Base-by-base conservation (phyloP, 2,113 vertebrate species). In the Microcebus ravelobensis region DNA sequence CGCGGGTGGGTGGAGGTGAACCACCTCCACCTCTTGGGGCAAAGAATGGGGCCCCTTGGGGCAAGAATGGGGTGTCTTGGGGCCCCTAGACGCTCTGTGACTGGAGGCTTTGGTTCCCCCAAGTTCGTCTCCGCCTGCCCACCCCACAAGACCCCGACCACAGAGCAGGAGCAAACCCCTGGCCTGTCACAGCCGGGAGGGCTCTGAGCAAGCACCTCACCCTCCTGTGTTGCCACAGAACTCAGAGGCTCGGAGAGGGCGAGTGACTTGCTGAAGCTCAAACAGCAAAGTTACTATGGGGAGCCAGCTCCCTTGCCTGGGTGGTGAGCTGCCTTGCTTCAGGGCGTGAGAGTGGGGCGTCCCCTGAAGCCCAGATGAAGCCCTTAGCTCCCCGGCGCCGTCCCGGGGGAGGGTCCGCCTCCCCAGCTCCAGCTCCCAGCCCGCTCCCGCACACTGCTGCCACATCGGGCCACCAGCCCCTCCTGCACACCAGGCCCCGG, bases 81-180 rank as follows among this genome's bases (percentile, higher is more conserved):
- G 45, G 93, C 96, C 91, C 96, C 92, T 63, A 96, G 96, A 96
- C 97, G 89, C 96, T 67, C 92, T 15, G 3, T n/a, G 94, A 95
- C 97, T 89, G 96, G 97, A 96, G 98, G 89, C 95, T 98, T 97
- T 93, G 94, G 96, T 97, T 98, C 77, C 94, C 93, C 95, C 92
- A 84, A 98, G 97, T 91, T 96, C 85, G 42, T 52, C 94, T 96
- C 95, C 94, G 97, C 96, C 93, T 15, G 65, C 29, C 0, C 67
- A 70, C 13, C 27, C 27, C 14, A 25, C 2, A 21, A 48, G 65
- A 0, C 34, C 13, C 42, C 70, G 9, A 45, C 31, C 55, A 61
- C 42, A 52, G 23, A 67, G 31, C 65, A 48, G 36, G 52, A n/a
- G 31, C 74, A 71, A 23, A 70, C 0, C 10, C 36, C 59, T 31